phyloP scores from a whole-genome alignment of 2,113 vertebrate genomes.

The Guaruba guarouba region DNA sequence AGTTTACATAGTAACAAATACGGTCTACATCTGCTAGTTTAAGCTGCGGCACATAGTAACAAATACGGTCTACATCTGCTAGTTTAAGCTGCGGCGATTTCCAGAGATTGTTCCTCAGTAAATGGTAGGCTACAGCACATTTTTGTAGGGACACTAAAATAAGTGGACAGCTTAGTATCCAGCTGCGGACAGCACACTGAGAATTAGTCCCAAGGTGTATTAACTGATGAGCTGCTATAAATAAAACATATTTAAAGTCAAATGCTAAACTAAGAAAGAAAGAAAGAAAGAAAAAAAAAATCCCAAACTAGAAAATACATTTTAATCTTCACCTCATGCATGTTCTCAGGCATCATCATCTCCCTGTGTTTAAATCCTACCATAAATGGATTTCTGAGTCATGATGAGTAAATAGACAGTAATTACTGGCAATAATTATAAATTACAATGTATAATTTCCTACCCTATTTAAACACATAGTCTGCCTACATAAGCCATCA shows the following conservation, averaged over 20 bases:
- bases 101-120: not conserved
- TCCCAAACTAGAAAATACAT: not conserved
- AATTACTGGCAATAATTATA: not conserved
- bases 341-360: not conserved
- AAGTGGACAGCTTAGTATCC: not conserved
- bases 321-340: not conserved
- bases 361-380: not conserved
- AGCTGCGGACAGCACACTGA: not conserved
- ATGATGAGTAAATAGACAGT: not conserved
- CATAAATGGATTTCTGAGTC: not conserved
- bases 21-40: not conserved
- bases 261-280: not conserved
- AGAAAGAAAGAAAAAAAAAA: not conserved
- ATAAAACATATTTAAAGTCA: not conserved
- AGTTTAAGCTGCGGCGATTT: not conserved
- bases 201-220: not conserved
- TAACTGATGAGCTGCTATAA: not conserved
- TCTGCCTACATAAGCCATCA: not conserved
- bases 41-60: not conserved
- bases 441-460: not conserved
- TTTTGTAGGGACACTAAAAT: not conserved
- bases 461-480: not conserved
- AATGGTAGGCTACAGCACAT: not conserved
- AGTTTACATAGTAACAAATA: not conserved
- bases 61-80: not conserved